Base-by-base conservation (phyloP, 2,888 invertebrate species). In the Lycia hirtaria region DNA sequence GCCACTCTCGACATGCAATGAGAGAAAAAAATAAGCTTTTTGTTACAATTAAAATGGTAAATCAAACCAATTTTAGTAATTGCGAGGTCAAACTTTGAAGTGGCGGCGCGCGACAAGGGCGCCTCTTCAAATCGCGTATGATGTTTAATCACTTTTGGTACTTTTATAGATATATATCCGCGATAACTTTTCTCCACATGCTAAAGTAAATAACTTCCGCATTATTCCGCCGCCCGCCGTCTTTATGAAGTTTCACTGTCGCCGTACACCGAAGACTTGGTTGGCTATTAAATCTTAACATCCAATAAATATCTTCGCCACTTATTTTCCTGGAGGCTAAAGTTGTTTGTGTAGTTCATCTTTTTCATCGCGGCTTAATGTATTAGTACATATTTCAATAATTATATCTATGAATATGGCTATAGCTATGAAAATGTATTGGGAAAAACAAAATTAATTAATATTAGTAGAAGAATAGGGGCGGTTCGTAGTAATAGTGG, bases 41-140 rank as follows among this genome's bases (percentile, higher is more conserved):
- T 90, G 88, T 90, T 88, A 91, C 90, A 91, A 90, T 91, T 91
- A 89, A 91, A 91, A 91, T 90, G 89, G 88, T 90, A 91, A 90
- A 91, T 92, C 91, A 90, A 91, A 92, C 90, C 89, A 92, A 89
- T 91, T 92, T 89, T 88, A 87, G 88, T 90, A 90, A 91, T 90
- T 91, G 90, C 88, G 87, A 84, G 88, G 87, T 88, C 88, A 88
- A 88, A 88, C 86, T 89, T 88, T 86, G 79, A 80, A 90, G 85
- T 83, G 83, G 73, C 72, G 79, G 81, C 78, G 78, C 79, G 80
- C 83, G 76, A 72, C 74, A 73, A 76, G 67, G 76, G 73, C 75
- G 76, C 75, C 73, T 74, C 78, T 83, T 85, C 85, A 76, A 75
- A 83, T 78, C 81, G 80, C 82, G 79, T 83, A 84, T 77, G 80